Evolutionary conservation across 2,113 vertebrate genomes (phyloP), one percentile per base, ranked within the genome.

Genomic region (Saccopteryx bilineata): DNA sequence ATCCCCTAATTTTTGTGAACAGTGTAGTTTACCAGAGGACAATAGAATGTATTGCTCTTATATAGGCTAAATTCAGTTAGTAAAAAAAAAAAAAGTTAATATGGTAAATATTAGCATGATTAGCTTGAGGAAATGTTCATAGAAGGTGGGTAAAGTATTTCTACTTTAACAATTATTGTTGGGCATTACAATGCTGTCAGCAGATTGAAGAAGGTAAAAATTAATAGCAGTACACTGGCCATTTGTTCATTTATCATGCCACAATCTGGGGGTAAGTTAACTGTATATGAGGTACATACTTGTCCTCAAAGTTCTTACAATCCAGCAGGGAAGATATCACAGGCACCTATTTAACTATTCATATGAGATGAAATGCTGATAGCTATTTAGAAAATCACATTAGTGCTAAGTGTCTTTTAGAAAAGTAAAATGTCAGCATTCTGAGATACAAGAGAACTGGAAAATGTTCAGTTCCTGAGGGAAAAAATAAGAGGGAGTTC

Each of bases 21-120:
- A 39, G 39, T 39, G 39, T 39, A 21, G 46, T 21, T 88, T 85
- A 68, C 9, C 60, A 72, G 75, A 76, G 46, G 61, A 90, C 14
- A 61, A 4, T 52, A 71, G 19, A 95, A n/a, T 71, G 90, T 90
- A 81, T 76, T 95, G 24, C 12, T 89, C n/a, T 89, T 83, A 79
- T 60, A 21, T 92, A 83, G 66, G 9, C 14, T 93, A 92, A 71
- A 46, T 50, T 94, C 63, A 87, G 12, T 76, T 87, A 84, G n/a
- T 94, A 24, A 81, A 90, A 97, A 39, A 39, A n/a, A 19, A 92
- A 92, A 18, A 95, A 94, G 86, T 91, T 74, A 93, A 81, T 78
- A 69, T 83, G 39, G 28, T 80, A 91, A 94, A 88, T 78, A 69
- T 85, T 84, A 87, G 17, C 56, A 81, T 76, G 18, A 87, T 95